phyloP scores from a whole-genome alignment of 2,113 vertebrate species.

The Corydoras maculifer region DNA sequence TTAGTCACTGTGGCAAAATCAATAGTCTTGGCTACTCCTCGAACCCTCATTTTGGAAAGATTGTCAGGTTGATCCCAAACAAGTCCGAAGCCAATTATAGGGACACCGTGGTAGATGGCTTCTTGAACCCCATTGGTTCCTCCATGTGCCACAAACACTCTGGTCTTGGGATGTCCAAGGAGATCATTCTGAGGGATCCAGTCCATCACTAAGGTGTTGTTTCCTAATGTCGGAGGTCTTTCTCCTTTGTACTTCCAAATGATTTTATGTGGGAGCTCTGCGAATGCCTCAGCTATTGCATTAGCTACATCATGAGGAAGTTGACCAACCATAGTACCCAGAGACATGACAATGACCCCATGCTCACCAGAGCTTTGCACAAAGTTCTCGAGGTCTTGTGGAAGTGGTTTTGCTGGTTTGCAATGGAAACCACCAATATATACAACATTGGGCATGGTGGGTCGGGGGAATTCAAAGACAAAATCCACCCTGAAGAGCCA shows the following conservation, averaged over 20 bases:
- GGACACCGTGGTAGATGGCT: conserved; percentile 41
- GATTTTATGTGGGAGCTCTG: conserved; percentile 40
- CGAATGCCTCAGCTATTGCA: conserved; percentile 37
- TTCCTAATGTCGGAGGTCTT: conserved; percentile 31
- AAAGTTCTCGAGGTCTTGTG: conserved; percentile 38
- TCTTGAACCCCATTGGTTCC: conserved; percentile 43
- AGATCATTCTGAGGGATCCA: conserved; percentile 46
- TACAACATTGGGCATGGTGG: conserved; percentile 37
- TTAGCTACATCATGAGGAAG: conserved; percentile 36
- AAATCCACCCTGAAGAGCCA: conserved; percentile 35
- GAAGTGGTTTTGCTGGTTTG: conserved; percentile 34
- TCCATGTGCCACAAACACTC: conserved; percentile 38
- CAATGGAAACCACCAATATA: conserved; percentile 36
- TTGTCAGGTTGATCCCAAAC: conserved; percentile 41
- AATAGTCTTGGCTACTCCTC: conserved; percentile 30
- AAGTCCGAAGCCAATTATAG: conserved; percentile 36
- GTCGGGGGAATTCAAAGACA: conserved; percentile 33
- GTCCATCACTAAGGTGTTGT: conserved; percentile 41
- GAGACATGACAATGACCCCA: conserved; percentile 42
- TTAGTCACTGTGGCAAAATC: conserved; percentile 38
- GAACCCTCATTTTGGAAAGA: conserved; percentile 35
- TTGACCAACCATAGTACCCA: conserved; percentile 36
- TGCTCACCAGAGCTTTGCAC: conserved; percentile 42
- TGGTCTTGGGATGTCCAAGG: conserved; percentile 39
- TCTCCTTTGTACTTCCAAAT: conserved; percentile 40